phyloP scores from a whole-genome alignment of 2,888 invertebrate genomes.

The Phyllotreta cruciferae region DNA sequence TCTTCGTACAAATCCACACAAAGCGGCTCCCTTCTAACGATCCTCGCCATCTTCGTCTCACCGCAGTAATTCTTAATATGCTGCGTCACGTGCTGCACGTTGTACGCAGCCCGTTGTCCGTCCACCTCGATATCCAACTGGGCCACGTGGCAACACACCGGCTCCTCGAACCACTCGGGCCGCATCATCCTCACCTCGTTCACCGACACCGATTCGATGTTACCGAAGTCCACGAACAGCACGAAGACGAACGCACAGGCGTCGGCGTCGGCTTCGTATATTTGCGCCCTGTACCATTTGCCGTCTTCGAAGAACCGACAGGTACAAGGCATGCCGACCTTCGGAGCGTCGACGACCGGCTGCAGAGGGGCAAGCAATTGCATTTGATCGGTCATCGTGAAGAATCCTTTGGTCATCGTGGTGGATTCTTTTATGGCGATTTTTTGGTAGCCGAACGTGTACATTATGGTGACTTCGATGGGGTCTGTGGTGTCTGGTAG shows the following conservation, averaged over 20 bases:
- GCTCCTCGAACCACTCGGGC: constrained; percentile 62
- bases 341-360: constrained; percentile 60
- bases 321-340: constrained; percentile 67
- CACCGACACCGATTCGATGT: constrained; percentile 64
- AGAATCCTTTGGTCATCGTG: constrained; percentile 53
- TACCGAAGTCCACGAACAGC: constrained; percentile 79
- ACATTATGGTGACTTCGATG: constrained; percentile 57
- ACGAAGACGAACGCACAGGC: constrained; percentile 63
- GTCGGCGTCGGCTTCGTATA: constrained; percentile 63
- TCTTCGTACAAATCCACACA: constrained; percentile 48
- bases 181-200: constrained; percentile 63
- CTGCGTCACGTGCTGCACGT: constrained; percentile 38
- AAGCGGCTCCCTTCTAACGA: constrained; percentile 46
- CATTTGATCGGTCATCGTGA: constrained; percentile 64
- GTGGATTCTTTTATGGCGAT: constrained; percentile 44
- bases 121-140: constrained; percentile 55
- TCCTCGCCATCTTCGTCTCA: constrained; percentile 41
- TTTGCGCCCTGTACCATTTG: constrained; percentile 75
- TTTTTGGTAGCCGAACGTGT: constrained; percentile 47
- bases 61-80: constrained; percentile 43
- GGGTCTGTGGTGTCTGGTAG: constrained; percentile 28
- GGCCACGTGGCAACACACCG: constrained; percentile 64
- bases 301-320: constrained; percentile 68
- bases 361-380: constrained; percentile 60
- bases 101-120: constrained; percentile 18